These are phyloP conservation scores for Mastacembelus armatus DNA, from an alignment of 2,797 vertebrate species.

Conservation along the genomic window DNA sequence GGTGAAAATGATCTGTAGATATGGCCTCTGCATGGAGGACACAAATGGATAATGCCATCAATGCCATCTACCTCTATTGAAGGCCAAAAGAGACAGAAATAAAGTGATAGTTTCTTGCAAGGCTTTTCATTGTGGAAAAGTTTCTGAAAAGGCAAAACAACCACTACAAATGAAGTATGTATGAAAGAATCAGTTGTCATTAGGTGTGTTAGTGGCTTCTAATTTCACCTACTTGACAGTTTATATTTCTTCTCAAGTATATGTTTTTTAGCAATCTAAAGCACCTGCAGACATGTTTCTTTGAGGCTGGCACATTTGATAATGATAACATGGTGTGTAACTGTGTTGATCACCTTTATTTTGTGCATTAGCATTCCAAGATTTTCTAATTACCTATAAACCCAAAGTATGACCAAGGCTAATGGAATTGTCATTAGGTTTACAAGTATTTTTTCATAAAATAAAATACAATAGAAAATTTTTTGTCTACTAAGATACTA, in stretches of 20 bases:
- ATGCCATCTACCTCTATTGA: background rate
- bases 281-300: too few relatives aligned
- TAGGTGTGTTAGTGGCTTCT: background rate
- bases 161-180: fast-evolving
- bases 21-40: background rate
- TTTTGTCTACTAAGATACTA: too few relatives aligned
- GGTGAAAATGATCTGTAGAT: background rate
- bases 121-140: background rate
- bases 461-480: too few relatives aligned
- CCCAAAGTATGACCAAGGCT: background rate
- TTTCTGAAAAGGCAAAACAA: background rate
- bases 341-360: background rate
- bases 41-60: background rate
- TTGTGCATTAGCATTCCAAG: background rate
- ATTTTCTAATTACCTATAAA: too few relatives aligned
- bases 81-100: background rate
- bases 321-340: too few relatives aligned
- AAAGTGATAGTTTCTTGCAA: background rate
- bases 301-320: too few relatives aligned
- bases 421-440: background rate
- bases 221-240: too few relatives aligned
- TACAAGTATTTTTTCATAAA: background rate
- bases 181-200: background rate
- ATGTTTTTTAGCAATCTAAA: too few relatives aligned
- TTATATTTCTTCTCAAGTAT: too few relatives aligned